Evolutionary conservation across 2,888 invertebrate species (phyloP).

Genomic region (Diloba caeruleocephala): DNA sequence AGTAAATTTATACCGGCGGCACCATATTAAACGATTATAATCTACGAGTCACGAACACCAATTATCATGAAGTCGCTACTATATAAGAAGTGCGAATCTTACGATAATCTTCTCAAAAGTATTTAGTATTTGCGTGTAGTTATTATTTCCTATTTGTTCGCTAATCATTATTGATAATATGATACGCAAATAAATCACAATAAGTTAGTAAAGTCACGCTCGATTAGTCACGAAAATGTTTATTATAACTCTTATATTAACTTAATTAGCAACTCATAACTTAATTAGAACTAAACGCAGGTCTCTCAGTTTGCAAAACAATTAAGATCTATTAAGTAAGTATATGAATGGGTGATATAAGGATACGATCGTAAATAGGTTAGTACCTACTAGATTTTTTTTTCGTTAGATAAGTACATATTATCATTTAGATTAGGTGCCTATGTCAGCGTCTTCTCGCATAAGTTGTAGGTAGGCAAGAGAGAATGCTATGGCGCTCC

Average conservation of each 20-base stretch:
- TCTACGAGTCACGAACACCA: conserved; percentile 23
- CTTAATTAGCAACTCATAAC: conserved; percentile 57
- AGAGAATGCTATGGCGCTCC: too few species aligned
- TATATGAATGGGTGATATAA: too few species aligned
- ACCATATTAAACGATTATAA: too few species aligned
- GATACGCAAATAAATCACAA: conserved; percentile 53
- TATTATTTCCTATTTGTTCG: conserved; percentile 56
- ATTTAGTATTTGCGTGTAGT: conserved; percentile 28
- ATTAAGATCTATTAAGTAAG: conserved; percentile 20
- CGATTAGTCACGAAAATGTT: conserved; percentile 65
- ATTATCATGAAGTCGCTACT: conserved; percentile 13
- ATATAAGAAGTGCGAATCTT: conserved; percentile 24
- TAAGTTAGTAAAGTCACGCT: conserved; percentile 57
- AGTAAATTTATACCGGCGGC: too few species aligned
- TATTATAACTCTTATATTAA: conserved; percentile 56
- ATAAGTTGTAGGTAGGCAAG: too few species aligned
- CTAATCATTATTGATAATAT: conserved; percentile 64
- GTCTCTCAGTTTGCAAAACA: conserved; percentile 12
- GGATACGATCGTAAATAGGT: too few species aligned
- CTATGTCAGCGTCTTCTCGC: too few species aligned
- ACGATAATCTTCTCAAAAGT: conserved; percentile 17
- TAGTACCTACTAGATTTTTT: too few species aligned
- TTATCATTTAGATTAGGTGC: too few species aligned
- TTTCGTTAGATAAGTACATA: too few species aligned
- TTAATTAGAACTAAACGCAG: conserved; percentile 19